Evolutionary conservation across 2,797 vertebrate genomes (phyloP).

Genomic region (Heteromormyrus szaboi): DNA sequence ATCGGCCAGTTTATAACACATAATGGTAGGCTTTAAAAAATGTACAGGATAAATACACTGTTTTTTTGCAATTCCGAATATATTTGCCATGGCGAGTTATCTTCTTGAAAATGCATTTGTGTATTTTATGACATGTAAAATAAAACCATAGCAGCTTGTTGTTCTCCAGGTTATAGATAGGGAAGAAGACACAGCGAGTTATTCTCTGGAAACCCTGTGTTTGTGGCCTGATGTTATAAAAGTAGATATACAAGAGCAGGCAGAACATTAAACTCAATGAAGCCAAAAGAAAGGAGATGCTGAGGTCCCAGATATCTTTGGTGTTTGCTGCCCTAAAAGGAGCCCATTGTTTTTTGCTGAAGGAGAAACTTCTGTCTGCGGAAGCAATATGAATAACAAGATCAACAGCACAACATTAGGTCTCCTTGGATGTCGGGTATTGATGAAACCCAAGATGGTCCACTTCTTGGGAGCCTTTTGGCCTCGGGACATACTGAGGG

Average conservation of each 20-base stretch:
- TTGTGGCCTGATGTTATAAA: not conserved
- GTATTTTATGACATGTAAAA: not conserved
- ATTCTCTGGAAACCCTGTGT: not conserved
- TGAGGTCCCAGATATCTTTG: not conserved
- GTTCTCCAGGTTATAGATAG: not conserved
- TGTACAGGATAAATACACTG: not conserved
- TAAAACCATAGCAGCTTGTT: not conserved
- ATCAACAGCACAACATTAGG: not conserved
- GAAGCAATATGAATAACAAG: not conserved
- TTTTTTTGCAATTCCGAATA: not conserved
- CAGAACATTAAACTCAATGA: not conserved
- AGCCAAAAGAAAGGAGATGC: not conserved
- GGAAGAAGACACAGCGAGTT: not conserved
- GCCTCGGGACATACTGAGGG: not conserved
- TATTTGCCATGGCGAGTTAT: not conserved
- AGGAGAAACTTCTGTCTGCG: not conserved
- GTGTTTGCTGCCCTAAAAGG: not conserved
- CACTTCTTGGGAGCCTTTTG: not conserved
- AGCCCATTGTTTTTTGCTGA: not conserved
- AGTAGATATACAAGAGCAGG: not conserved
- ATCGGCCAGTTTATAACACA: not conserved
- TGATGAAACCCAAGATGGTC: not conserved
- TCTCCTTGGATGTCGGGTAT: conserved; percentile 8
- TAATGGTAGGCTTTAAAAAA: conserved; percentile 1
- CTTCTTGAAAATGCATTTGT: not conserved